These are phyloP conservation scores for Drosophila koepferae DNA, from an alignment of 2,888 invertebrate genomes.

Conservation along the genomic window DNA sequence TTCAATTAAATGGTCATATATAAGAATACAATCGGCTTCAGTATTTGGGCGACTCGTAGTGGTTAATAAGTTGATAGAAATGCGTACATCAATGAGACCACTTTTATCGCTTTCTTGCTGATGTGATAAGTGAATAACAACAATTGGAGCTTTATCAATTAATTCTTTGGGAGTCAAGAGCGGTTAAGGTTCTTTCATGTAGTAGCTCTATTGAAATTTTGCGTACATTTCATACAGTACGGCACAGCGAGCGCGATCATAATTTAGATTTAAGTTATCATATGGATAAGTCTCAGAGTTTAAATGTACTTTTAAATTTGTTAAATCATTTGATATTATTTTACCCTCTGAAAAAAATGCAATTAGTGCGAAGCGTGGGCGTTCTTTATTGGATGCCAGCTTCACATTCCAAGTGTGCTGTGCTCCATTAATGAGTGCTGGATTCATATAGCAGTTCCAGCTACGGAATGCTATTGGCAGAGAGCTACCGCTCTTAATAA, in stretches of 20 bases:
- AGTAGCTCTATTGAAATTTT: background rate
- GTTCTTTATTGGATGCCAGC: background rate
- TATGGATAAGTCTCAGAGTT: background rate
- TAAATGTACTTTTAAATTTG: conserved; percentile 2
- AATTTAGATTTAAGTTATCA: background rate
- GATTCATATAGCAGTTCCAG: background rate
- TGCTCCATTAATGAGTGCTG: conserved; percentile 1
- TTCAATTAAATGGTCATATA: background rate
- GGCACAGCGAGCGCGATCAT: background rate
- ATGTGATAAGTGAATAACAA: background rate
- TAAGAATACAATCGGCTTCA: background rate
- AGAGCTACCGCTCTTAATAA: background rate
- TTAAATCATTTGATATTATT: conserved; percentile 1
- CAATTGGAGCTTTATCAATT: background rate
- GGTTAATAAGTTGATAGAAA: background rate
- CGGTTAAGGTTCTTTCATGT: background rate
- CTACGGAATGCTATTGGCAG: background rate
- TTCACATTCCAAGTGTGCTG: conserved; percentile 1
- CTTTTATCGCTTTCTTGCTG: conserved; percentile 1
- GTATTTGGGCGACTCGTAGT: background rate
- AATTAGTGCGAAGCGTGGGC: background rate
- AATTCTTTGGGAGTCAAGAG: background rate
- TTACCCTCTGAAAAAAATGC: background rate
- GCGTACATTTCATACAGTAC: background rate
- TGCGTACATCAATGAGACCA: background rate